These are phyloP conservation scores for Platygyra sinensis DNA, from an alignment of 64 coral and sea anemone species.

Conservation along the genomic window DNA sequence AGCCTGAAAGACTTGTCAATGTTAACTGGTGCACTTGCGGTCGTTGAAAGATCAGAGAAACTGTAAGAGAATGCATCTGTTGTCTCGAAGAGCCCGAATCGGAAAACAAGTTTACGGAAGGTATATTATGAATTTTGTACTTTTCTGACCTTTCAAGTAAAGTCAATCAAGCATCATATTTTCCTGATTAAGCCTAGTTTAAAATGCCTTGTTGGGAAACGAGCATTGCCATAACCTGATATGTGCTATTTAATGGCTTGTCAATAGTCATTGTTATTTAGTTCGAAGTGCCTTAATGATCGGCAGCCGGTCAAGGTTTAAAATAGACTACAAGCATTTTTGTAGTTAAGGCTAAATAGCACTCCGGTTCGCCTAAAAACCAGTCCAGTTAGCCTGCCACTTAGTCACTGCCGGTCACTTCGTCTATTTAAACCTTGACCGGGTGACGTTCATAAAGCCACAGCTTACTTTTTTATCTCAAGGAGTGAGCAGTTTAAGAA, in stretches of 20 bases:
- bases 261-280: background rate
- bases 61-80: background rate
- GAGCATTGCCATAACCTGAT: background rate
- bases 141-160: background rate
- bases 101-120: conserved; percentile 11
- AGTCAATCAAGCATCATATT: background rate
- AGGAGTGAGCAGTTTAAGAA: too few species aligned
- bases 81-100: background rate
- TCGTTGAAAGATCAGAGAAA: background rate
- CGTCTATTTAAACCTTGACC: too few species aligned
- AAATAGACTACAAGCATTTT: too few species aligned
- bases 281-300: too few species aligned
- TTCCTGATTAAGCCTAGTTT: background rate
- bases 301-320: too few species aligned
- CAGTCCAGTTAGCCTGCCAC: too few species aligned
- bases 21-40: background rate
- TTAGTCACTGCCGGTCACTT: too few species aligned
- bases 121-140: background rate
- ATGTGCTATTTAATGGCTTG: background rate
- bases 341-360: too few species aligned
- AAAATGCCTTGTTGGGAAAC: background rate
- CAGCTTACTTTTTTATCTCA: too few species aligned
- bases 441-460: too few species aligned
- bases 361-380: too few species aligned
- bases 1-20: background rate